phyloP scores from a whole-genome alignment of 2,797 vertebrate species.

The Botia kubotai region DNA sequence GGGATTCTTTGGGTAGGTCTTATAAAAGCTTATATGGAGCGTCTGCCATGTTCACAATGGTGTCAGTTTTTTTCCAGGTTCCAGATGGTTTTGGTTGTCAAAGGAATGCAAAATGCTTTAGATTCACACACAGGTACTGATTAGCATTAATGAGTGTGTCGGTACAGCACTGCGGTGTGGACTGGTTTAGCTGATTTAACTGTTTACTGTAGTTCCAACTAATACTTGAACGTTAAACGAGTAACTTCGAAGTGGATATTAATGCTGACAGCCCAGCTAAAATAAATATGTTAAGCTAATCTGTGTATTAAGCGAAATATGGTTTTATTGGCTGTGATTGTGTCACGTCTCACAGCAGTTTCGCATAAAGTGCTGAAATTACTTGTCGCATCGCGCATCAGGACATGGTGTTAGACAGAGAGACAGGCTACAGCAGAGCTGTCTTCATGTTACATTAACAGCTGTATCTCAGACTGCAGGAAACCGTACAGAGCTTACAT shows the following conservation, averaged over 20 bases:
- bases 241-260: background rate
- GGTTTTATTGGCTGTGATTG: background rate
- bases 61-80: background rate
- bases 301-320: background rate
- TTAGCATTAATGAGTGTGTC: constrained; percentile 10
- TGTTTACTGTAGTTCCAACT: background rate
- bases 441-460: constrained; percentile 5
- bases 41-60: background rate
- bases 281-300: no score
- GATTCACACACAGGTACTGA: constrained; percentile 4
- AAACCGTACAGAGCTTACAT: background rate
- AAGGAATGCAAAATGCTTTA: background rate
- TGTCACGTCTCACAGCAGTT: background rate
- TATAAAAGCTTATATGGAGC: background rate
- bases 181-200: background rate
- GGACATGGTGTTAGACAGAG: background rate
- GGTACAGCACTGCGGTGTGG: constrained; percentile 7
- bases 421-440: background rate
- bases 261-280: background rate
- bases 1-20: background rate
- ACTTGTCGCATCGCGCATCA: background rate
- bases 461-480: constrained; percentile 7
- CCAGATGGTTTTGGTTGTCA: constrained; percentile 16
- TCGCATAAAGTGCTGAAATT: background rate
- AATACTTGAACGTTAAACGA: background rate